phyloP scores from a whole-genome alignment of 2,797 vertebrate genomes.

The Antrozous pallidus region DNA sequence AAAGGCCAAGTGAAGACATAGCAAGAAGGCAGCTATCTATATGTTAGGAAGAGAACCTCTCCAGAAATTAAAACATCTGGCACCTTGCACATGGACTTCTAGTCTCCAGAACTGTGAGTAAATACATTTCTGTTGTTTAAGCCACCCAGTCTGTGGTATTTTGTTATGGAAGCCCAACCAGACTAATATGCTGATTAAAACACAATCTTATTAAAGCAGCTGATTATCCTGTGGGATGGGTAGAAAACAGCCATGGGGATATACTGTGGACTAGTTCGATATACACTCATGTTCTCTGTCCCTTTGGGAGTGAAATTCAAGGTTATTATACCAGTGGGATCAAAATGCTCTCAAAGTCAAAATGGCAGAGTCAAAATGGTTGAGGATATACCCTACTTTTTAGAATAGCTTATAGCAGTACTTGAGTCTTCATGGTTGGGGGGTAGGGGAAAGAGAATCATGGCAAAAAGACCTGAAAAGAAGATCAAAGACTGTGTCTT shows the following conservation, averaged over 20 bases:
- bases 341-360: neutral
- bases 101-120: neutral
- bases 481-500: neutral
- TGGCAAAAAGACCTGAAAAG: neutral
- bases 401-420: neutral
- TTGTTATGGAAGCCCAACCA: neutral
- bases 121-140: constrained; percentile 14
- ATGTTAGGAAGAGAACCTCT: neutral
- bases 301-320: neutral
- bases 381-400: neutral
- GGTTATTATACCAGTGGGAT: neutral
- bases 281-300: neutral
- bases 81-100: neutral
- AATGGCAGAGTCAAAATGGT: neutral
- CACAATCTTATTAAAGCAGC: neutral
- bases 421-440: neutral
- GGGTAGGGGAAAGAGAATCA: neutral
- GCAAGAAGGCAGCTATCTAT: neutral
- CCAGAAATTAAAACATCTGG: neutral
- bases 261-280: neutral
- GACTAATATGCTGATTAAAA: neutral
- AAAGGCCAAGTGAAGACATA: neutral
- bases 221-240: neutral
- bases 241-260: neutral
- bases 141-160: neutral